Evolutionary conservation across 2,113 vertebrate species (phyloP), one percentile per base, ranked within the genome.

Genomic region (Myotis lucifugus): DNA sequence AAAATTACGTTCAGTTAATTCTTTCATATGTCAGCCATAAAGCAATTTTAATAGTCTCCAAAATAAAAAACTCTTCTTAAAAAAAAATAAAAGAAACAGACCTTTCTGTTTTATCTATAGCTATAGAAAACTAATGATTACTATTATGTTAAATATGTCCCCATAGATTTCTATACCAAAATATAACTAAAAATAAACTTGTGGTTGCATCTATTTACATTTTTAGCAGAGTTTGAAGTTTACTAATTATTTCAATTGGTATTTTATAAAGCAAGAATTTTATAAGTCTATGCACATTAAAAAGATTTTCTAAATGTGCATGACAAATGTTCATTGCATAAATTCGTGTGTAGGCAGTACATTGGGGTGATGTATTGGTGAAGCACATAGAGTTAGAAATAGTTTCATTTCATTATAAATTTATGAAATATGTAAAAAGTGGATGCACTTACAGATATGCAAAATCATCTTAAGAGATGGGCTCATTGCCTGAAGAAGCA

Each of bases 21-120:
- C 50, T 85, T 88, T 93, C 32, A 59, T 84, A 73, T 8, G n/a
- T 85, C 40, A 93, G 25, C 81, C 42, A 86, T 66, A 64, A 40
- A 88, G n/a, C 32, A 84, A 10, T 91, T 94, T 91, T 91, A 82
- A 82, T 40, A 74, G 42, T 61, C 61, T 76, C 78, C 89, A 89
- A 85, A 85, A 72, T 82, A 46, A 88, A 84, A 76, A 72, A 67
- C 46, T 50, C 88, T 88, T 67, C 46, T 46, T 74, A 56, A 84
- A 40, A 54, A 27, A 46, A 50, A 89, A 89, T 6, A 34, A 61
- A 82, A 29, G 17, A 82, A 81, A n/a, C 29, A 70, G 12, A n/a
- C 5, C 29, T 91, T 77, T 85, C 42, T 70, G 61, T 73, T 91
- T 89, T 72, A 89, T 74, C 29, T 29, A 61, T 21, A 79, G 37